Evolutionary conservation across 1,140 invertebrate species (phyloP), one percentile per base, ranked within the genome.

Genomic region (Macrotrachela quadricornifera): DNA sequence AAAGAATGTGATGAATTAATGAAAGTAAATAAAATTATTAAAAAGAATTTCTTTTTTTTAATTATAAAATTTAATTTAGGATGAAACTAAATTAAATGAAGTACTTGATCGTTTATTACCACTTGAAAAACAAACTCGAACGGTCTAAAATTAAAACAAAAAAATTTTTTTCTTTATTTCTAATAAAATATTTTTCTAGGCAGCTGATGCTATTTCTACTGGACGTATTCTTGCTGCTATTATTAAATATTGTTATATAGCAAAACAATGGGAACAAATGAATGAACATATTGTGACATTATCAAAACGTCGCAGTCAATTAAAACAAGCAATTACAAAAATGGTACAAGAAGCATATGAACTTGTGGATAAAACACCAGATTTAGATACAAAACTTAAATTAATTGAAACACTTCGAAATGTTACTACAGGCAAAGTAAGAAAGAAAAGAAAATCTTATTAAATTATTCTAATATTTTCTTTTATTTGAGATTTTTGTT

Each of bases 111-210:
- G 80, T 57, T 73, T 99, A 14, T 68, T 94, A 47, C 78, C 80
- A 39, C 66, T 99, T 21, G 92, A 99, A 68, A 99, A 99, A 73
- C 83, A 91, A 68, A 86, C 91, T 1, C 77, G 92, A 75, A 84
- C 86, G 21, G 85, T 85, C 74, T 76, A 15, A n/a, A 4, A 6
- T 46, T 13, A 46, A 14, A 18, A 2, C 10, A 51, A 51, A 37
- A 36, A 4, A 13, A 36, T n/a, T 30, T 17, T 51, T 36, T 49
- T 40, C 3, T 16, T 12, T n/a, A 46, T 58, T 36, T 17, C n/a
- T n/a, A 13, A 11, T 18, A 14, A 30, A 1, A 16, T 38, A 40
- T 45, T 50, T 58, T 59, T 63, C 45, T 62, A 83, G 81, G 85
- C 82, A 49, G 80, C 85, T 46, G 94, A 99, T 71, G 90, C 92